phyloP scores from a whole-genome alignment of 2,888 invertebrate species.

The Neoaliturus tenellus region DNA sequence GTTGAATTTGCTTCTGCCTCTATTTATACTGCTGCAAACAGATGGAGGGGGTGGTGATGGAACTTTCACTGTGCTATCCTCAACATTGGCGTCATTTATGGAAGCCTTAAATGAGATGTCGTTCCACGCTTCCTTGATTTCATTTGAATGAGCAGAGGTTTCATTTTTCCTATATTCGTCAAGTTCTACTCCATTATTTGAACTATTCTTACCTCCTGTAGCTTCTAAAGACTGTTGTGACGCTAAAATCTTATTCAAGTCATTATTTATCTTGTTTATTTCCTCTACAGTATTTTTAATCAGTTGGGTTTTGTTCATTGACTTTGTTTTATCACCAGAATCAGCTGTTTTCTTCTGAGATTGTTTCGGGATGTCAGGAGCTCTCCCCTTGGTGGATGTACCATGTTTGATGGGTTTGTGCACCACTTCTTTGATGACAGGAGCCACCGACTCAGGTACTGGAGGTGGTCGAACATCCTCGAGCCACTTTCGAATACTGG shows the following conservation, averaged over 20 bases:
- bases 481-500: constrained; percentile 85
- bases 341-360: constrained; percentile 20
- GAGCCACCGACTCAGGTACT: constrained; percentile 5
- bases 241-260: constrained; percentile 1
- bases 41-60: constrained; percentile 58
- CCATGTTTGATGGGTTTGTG: constrained; percentile 23
- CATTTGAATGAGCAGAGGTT: not conserved
- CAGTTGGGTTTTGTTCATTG: constrained; percentile 4
- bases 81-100: constrained; percentile 6
- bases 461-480: constrained; percentile 76
- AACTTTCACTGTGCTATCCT: constrained; percentile 3
- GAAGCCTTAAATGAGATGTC: constrained; percentile 28
- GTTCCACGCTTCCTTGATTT: constrained; percentile 24
- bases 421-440: constrained; percentile 10
- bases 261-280: constrained; percentile 29
- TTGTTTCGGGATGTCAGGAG: constrained; percentile 53
- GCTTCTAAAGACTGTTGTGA: not conserved
- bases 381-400: constrained; percentile 53
- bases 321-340: not conserved
- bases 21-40: constrained; percentile 48
- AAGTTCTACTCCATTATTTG: not conserved
- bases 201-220: not conserved
- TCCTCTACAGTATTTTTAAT: constrained; percentile 18
- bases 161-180: not conserved
- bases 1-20: constrained; percentile 33